A percentile compares a stretch with the other conserved stretches of the same genome.
Conservation (phyloP, 2,888 invertebrate species). For the Penaeus monodon region DNA sequence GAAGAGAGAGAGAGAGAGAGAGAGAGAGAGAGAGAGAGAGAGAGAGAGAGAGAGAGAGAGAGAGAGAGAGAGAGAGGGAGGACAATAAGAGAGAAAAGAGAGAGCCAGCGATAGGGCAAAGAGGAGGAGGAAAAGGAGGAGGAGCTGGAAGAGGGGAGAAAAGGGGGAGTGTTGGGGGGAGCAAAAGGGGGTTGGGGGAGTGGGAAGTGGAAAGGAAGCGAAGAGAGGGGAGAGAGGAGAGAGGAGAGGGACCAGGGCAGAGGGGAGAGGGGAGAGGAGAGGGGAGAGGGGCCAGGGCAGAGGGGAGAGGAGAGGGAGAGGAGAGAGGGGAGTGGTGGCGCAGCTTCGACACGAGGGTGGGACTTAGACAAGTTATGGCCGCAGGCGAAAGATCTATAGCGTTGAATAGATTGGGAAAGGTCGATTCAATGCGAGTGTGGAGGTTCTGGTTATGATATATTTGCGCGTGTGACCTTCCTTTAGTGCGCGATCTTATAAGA, state of each 20-base stretch:
- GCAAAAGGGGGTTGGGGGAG: background rate
- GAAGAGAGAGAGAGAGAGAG: background rate
- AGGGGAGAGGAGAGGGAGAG: background rate
- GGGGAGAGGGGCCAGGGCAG: background rate
- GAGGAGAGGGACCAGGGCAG: background rate
- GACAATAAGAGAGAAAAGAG: background rate
- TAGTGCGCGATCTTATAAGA: no score
- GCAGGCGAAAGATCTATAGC: conserved; percentile 37
- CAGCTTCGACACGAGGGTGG: conserved; percentile 37
- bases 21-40: background rate
- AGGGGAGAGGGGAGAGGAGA: background rate
- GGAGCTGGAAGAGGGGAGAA: background rate
- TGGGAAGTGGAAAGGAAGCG: background rate
- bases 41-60: background rate
- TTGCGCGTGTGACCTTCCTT: conserved; percentile 9
- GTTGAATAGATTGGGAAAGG: conserved; percentile 46
- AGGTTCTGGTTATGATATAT: conserved; percentile 29
- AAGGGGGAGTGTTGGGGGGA: background rate
- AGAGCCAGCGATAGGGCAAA: background rate
- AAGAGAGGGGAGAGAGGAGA: background rate
- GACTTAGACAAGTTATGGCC: conserved; percentile 43
- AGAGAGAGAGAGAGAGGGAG: background rate
- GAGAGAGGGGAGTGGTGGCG: conserved; percentile 6
- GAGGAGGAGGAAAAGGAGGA: background rate
- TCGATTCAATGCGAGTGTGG: conserved; percentile 26